A percentile compares a stretch with the other conserved stretches of the same genome.
Evolutionary conservation across 2,888 invertebrate genomes (phyloP).

Genomic region (Laothoe populi): DNA sequence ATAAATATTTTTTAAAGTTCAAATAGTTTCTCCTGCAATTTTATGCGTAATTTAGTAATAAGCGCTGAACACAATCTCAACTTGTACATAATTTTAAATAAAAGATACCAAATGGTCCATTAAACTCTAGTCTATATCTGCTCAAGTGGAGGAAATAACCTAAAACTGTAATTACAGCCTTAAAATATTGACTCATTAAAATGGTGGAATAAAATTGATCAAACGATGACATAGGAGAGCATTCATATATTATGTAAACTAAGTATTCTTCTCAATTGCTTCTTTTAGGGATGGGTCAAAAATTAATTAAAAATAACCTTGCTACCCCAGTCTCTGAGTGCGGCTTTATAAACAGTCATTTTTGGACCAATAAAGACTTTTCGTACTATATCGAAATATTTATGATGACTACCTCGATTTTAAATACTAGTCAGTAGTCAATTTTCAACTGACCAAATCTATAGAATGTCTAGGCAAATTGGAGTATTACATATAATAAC

Average conservation of each 20-base stretch:
- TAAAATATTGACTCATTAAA: background rate
- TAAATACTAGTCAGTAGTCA: background rate
- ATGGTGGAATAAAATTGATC: background rate
- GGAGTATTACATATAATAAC: slow-evolving; percentile 14
- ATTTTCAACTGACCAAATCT: slow-evolving; percentile 1
- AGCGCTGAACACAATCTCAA: slow-evolving; percentile 16
- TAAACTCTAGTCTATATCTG: slow-evolving; percentile 38
- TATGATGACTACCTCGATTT: background rate
- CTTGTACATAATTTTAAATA: slow-evolving; percentile 19
- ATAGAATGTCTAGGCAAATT: background rate
- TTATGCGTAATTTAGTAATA: slow-evolving; percentile 13
- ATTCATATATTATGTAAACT: slow-evolving; percentile 1
- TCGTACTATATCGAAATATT: background rate
- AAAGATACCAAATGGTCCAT: slow-evolving; percentile 30
- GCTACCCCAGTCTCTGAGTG: background rate
- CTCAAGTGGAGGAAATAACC: slow-evolving; percentile 27
- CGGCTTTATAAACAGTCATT: background rate
- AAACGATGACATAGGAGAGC: background rate
- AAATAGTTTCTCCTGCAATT: slow-evolving; percentile 5
- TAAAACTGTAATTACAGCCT: slow-evolving; percentile 1
- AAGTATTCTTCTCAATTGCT: background rate
- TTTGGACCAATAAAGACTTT: background rate
- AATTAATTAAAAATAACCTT: background rate
- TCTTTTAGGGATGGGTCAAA: background rate
- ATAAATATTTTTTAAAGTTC: background rate